Evolutionary conservation across 2,797 vertebrate species (phyloP), one percentile per base, ranked within the genome.

Genomic region (Schizothorax lantsangensis): DNA sequence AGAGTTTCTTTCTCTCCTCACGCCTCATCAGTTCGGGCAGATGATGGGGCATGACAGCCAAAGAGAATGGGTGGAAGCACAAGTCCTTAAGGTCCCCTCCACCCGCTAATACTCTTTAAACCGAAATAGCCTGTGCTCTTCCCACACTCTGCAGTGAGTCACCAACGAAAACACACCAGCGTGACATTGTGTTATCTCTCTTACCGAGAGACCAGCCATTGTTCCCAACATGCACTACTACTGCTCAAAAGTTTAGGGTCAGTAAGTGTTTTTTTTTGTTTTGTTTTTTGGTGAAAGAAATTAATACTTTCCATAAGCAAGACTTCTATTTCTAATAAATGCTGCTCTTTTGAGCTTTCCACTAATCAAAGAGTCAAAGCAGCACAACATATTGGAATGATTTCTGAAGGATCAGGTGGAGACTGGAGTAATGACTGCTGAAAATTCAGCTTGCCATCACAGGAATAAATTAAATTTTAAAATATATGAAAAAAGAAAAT

Each of bases 151-250:
- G 57, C 72, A 88, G 85, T 93, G 93, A 94, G 88, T 84, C 91
- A 93, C 86, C 85, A 87, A 84, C 81, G 88, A 94, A 66, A 66
- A 92, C 90, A 91, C 92, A 93, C 83, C 33, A 14, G 66, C 30
- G 84, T 86, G 82, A 81, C 84, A 88, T 91, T 91, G 88, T 92
- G 90, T 92, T 93, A 90, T 86, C 87, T 85, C 59, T 79, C 17
- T 75, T 77, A 69, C 91, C 84, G 68, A 90, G 86, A 83, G 30
- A 89, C 86, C 82, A 84, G 88, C 88, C 89, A 90, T 92, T 85
- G 80, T 73, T 83, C 83, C 84, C 77, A 78, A 64, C 84, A 26
- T 57, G 17, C 71, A 74, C 69, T 82, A 74, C 69, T 82, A 38
- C 38, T 40, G 10, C 21, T 71, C 21, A 23, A 14, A 64, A 15